A percentile compares a stretch with the other conserved stretches of the same genome.
These are phyloP conservation scores for Montipora efflorescens DNA, from an alignment of 64 coral and sea anemone genomes.

Conservation along the genomic window DNA sequence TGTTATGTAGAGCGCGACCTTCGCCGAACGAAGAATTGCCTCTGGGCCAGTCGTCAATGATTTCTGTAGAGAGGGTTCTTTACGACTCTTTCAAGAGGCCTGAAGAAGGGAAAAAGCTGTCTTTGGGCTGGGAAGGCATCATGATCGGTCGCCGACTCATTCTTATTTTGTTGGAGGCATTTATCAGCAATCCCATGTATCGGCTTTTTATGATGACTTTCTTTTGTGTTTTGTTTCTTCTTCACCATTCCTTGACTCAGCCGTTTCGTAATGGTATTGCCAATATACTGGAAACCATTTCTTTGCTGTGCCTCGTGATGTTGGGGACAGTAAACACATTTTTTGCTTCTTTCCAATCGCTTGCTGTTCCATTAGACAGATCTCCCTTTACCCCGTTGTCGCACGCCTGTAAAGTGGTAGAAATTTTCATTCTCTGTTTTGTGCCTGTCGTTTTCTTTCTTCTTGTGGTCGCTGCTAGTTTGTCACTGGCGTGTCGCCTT, in stretches of 20 bases:
- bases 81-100: slow-evolving; percentile 69
- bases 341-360: neutral
- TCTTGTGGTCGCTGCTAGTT: slow-evolving; percentile 17
- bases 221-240: slow-evolving; percentile 54
- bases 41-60: neutral
- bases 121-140: slow-evolving; percentile 90
- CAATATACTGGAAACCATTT: slow-evolving; percentile 66
- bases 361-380: neutral
- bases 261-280: slow-evolving; percentile 67
- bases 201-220: slow-evolving; percentile 52
- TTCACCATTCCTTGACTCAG: slow-evolving; percentile 64
- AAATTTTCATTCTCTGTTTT: slow-evolving; percentile 50
- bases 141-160: slow-evolving; percentile 77
- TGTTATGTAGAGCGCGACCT: neutral
- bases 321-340: slow-evolving; percentile 52
- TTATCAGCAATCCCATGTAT: slow-evolving; percentile 52
- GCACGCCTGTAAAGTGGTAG: slow-evolving; percentile 13
- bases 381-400: neutral
- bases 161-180: slow-evolving; percentile 60
- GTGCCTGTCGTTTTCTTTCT: slow-evolving; percentile 54
- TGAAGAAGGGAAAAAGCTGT: slow-evolving; percentile 6
- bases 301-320: slow-evolving; percentile 58
- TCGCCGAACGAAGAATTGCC: slow-evolving; percentile 2
- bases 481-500: neutral
- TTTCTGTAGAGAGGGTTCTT: slow-evolving; percentile 39